Percentiles rank a stretch among this genome's conserved stretches.
phyloP scores from a whole-genome alignment of 2,113 vertebrate genomes.

The Saimiri boliviensis region DNA sequence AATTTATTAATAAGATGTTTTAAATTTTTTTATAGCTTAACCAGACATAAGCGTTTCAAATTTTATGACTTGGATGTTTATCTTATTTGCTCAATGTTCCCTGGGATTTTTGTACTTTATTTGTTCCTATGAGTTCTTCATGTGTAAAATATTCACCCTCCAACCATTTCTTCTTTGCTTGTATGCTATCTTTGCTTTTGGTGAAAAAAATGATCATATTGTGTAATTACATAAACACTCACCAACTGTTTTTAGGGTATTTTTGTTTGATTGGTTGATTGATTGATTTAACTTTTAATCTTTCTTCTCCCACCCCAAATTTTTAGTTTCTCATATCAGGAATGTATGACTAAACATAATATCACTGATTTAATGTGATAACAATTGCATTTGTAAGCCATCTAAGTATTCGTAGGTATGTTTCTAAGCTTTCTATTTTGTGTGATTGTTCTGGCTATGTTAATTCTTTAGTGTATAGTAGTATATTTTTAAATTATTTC shows the following conservation, averaged over 20 bases:
- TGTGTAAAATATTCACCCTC: neutral
- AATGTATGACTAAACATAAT: neutral
- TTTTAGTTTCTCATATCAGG: neutral
- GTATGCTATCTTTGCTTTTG: neutral
- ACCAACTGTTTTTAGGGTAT: neutral
- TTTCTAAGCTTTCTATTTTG: neutral
- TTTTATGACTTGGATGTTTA: neutral
- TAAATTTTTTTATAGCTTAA: neutral
- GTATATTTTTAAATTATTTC: neutral
- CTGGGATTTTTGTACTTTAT: neutral
- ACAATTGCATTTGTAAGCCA: neutral
- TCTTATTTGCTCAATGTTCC: neutral
- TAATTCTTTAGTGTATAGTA: neutral
- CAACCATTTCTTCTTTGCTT: neutral
- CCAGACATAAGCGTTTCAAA: neutral
- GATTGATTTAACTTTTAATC: neutral
- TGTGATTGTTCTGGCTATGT: neutral
- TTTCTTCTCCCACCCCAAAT: neutral
- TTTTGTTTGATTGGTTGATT: neutral
- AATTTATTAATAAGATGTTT: neutral
- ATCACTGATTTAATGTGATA: neutral
- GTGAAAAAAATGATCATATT: neutral
- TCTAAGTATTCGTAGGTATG: neutral
- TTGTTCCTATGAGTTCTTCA: neutral
- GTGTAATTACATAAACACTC: neutral